phyloP scores from a whole-genome alignment of 2,888 invertebrate genomes.

The Anoplius nigerrimus region DNA sequence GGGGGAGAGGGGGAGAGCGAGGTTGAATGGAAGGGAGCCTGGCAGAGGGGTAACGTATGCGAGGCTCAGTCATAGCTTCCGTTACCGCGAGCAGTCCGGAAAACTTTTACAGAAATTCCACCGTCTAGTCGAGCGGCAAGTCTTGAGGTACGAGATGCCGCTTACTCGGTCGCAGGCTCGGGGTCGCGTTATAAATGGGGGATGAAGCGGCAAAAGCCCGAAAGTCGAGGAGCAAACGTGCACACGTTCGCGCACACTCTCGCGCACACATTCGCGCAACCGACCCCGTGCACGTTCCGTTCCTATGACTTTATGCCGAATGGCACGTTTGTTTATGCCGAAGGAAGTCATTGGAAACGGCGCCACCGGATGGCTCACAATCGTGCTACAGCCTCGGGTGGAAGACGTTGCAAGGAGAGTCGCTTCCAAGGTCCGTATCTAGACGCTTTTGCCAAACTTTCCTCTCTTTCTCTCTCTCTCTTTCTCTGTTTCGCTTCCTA shows the following conservation, averaged over 20 bases:
- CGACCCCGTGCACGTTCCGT: background rate
- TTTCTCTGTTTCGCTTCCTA: too few species aligned
- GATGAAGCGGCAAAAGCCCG: background rate
- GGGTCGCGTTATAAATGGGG: constrained; percentile 37
- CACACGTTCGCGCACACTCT: background rate
- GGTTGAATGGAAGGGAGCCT: too few species aligned
- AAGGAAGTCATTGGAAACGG: too few species aligned
- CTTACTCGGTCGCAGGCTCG: constrained; percentile 19
- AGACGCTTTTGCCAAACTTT: too few species aligned
- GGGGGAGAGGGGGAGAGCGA: constrained; percentile 3
- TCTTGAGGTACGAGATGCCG: constrained; percentile 26
- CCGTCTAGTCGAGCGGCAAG: constrained; percentile 20
- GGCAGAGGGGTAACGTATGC: constrained; percentile 26
- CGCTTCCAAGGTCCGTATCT: too few species aligned
- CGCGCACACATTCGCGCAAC: background rate
- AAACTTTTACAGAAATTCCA: constrained; percentile 39
- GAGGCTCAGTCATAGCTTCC: constrained; percentile 25
- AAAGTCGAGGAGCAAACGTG: background rate
- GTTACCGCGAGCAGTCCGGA: constrained; percentile 17
- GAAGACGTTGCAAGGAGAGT: too few species aligned
- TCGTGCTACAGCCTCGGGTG: too few species aligned
- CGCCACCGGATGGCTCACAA: too few species aligned
- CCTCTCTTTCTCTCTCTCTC: too few species aligned
- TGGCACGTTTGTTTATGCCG: too few species aligned
- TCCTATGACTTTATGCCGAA: background rate